phyloP scores from a whole-genome alignment of 2,797 vertebrate species.

The Poecilia picta region DNA sequence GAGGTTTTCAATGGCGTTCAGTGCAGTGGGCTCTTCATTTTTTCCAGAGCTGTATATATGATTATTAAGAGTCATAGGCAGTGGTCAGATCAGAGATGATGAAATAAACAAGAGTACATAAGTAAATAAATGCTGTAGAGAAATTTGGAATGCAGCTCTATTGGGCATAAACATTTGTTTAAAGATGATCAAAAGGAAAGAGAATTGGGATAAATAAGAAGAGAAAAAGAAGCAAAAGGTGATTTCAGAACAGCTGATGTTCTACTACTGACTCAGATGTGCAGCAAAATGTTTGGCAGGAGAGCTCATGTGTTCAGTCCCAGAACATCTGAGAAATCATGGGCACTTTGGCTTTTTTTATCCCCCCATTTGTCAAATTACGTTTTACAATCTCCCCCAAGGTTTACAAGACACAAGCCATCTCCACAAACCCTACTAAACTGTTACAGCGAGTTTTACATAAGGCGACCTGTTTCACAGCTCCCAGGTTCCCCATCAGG shows the following conservation, averaged over 20 bases:
- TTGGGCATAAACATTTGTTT: neutral
- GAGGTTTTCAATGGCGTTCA: no score
- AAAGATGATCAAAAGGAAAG: constrained; percentile 10
- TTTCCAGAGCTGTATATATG: no score
- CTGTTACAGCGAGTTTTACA: constrained; percentile 57
- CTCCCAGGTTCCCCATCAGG: constrained; percentile 47
- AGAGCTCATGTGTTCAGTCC: constrained; percentile 37
- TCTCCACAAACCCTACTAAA: constrained; percentile 27
- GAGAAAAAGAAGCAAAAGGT: constrained; percentile 12
- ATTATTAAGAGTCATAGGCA: neutral
- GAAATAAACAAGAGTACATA: neutral
- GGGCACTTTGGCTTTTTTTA: neutral
- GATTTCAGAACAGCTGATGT: constrained; percentile 41
- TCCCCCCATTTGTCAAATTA: constrained; percentile 8
- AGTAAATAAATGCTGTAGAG: neutral
- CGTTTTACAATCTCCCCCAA: constrained; percentile 29
- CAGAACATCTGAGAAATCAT: constrained; percentile 13
- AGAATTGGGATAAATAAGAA: constrained; percentile 2
- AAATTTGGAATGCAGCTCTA: neutral
- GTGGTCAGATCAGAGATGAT: neutral
- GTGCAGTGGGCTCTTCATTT: no score
- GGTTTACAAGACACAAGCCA: constrained; percentile 35
- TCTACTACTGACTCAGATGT: constrained; percentile 46
- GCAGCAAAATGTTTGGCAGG: constrained; percentile 45
- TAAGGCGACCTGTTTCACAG: constrained; percentile 49